Base-by-base conservation (phyloP, 2,888 invertebrate genomes). In the Ochropleura plecta region DNA sequence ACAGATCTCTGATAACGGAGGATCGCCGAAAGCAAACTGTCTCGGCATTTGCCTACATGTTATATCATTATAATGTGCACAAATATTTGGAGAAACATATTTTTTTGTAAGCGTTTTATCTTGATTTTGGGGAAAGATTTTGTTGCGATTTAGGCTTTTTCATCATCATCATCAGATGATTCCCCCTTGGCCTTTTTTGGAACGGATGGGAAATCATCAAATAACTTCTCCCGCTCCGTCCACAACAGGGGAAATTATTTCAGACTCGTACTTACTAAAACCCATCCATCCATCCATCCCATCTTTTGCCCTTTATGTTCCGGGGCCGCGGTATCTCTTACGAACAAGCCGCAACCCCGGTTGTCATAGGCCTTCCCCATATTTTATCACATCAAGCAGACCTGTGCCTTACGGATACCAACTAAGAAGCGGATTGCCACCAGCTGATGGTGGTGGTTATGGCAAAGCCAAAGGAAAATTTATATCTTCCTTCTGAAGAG, bases 1-100 rank as follows among this genome's bases (percentile, higher is more conserved):
- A 65, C 57, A 49, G 74, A 84, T 81, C 64, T 60, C 68, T 79
- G 87, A 87, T 87, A 87, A 85, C 81, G 51, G 78, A 70, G 70
- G 78, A 75, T 76, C 70, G 85, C 78, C 14, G 20, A 64, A 42
- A 76, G 83, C 51, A 87, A 86, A 86, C 84, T 76, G 76, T 78
- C 77, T 80, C 63, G 65, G 55, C 55, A 64, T 78, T 55, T 78
- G 40, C 79, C n/a, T 67, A 48, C 62, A 70, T 68, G 64, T 68
- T 49, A 78, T 77, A 49, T 71, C 10, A 62, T 53, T 66, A 67
- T 66, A 57, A 76, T 67, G 40, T 64, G 53, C 53, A 30, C 79
- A 76, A 79, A 79, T 79, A 81, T 81, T 79, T 79, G 71, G 12
- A 53, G 51, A 57, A 64, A 70, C 48, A 53, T 40, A 30, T 57